These are phyloP conservation scores for Pogonocichla stellata DNA, from an alignment of 2,113 vertebrate species.

Conservation along the genomic window DNA sequence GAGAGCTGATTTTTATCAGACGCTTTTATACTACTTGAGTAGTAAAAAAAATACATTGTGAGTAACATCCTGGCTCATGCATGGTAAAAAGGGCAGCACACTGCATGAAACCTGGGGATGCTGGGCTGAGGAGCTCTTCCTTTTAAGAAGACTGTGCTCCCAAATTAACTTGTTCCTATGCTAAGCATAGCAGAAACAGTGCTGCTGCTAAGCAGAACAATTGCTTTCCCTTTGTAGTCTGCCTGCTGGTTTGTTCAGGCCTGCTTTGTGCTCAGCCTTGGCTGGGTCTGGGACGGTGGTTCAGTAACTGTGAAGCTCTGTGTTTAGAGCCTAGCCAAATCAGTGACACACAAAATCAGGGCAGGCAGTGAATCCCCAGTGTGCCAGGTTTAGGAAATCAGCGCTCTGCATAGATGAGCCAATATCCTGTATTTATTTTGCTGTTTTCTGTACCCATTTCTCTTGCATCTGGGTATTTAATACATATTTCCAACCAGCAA, in stretches of 20 bases:
- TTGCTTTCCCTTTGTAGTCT: constrained; percentile 63
- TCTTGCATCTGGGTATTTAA: constrained; percentile 44
- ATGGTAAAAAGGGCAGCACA: constrained; percentile 54
- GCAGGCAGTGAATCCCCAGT: constrained; percentile 28
- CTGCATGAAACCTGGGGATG: constrained; percentile 46
- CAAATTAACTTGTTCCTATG: constrained; percentile 80
- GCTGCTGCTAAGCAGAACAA: constrained; percentile 68
- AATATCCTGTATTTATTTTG: constrained; percentile 56
- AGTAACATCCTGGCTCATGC: constrained; percentile 34
- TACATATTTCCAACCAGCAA: constrained; percentile 23
- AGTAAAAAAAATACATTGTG: constrained; percentile 36
- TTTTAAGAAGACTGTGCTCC: constrained; percentile 64
- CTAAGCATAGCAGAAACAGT: constrained; percentile 56
- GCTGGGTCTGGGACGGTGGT: constrained; percentile 48
- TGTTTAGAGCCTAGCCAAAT: constrained; percentile 66
- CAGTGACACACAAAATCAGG: constrained; percentile 63
- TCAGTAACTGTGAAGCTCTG: constrained; percentile 49
- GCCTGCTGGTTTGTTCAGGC: constrained; percentile 61
- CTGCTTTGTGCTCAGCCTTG: constrained; percentile 67
- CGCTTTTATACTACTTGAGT: neutral
- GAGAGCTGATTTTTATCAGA: constrained; percentile 3
- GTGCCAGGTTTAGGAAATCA: constrained; percentile 58
- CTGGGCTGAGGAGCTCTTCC: constrained; percentile 49
- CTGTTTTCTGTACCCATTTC: constrained; percentile 24
- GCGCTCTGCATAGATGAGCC: constrained; percentile 5